Percentiles rank a stretch among this genome's conserved stretches.
Evolutionary conservation across 2,797 vertebrate genomes (phyloP).

Genomic region (Arrhamphus sclerolepis): DNA sequence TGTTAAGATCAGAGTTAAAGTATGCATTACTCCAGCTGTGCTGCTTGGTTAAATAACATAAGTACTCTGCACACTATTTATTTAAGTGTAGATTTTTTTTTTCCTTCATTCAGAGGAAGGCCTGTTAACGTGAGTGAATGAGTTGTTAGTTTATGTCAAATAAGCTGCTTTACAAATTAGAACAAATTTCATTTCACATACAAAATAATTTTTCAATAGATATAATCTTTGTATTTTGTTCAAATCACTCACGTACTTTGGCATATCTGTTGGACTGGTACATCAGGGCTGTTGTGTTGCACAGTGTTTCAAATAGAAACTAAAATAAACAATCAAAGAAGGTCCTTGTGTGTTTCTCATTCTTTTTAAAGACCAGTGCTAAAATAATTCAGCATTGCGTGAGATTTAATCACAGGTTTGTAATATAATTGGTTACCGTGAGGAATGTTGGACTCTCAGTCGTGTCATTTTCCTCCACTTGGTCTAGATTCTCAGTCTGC

Average conservation of each 20-base stretch:
- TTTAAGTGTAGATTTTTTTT: slow-evolving; percentile 32
- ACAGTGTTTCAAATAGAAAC: slow-evolving; percentile 28
- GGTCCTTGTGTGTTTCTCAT: background rate
- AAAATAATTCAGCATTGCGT: too few species aligned
- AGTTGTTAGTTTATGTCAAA: slow-evolving; percentile 1
- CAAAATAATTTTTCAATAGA: slow-evolving; percentile 4
- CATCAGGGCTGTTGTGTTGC: slow-evolving; percentile 9
- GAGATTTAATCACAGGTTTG: too few species aligned
- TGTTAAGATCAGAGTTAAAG: slow-evolving; percentile 30
- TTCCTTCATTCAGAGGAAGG: slow-evolving; percentile 1
- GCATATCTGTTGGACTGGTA: slow-evolving; percentile 5
- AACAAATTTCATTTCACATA: slow-evolving; percentile 36
- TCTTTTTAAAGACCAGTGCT: background rate
- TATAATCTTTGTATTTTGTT: slow-evolving; percentile 1
- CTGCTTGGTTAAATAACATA: slow-evolving; percentile 41
- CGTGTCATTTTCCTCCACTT: too few species aligned
- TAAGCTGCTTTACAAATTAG: slow-evolving; percentile 23
- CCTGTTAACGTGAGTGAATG: slow-evolving; percentile 1
- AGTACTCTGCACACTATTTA: slow-evolving; percentile 43
- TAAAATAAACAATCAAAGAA: slow-evolving; percentile 15
- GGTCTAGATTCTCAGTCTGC: too few species aligned
- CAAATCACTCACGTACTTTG: slow-evolving; percentile 11
- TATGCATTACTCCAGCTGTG: slow-evolving; percentile 34
- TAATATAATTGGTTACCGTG: too few species aligned
- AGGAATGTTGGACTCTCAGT: too few species aligned